phyloP scores from a whole-genome alignment of 2,888 invertebrate genomes.

The Nezara viridula region DNA sequence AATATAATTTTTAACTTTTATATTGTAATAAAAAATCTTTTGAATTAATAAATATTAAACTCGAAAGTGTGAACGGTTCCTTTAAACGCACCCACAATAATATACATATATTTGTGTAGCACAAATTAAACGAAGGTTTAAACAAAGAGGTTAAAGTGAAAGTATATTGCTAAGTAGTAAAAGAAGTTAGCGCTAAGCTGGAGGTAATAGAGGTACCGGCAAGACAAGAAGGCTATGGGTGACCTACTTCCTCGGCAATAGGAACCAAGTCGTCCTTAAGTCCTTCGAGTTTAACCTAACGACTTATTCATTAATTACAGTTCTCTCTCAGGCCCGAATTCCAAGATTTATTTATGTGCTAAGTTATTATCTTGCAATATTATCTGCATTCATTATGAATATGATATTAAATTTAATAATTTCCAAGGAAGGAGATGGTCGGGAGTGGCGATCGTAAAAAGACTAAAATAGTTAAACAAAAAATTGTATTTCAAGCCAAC shows the following conservation, averaged over 20 bases:
- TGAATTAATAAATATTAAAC: too few relatives aligned
- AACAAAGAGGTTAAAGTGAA: not conserved
- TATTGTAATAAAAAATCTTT: too few relatives aligned
- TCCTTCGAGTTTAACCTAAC: not conserved
- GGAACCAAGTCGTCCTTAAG: not conserved
- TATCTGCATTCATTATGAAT: not conserved
- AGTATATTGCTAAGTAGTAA: not conserved
- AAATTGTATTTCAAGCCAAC: too few relatives aligned
- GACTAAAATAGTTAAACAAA: too few relatives aligned
- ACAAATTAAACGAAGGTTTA: not conserved
- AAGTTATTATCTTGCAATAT: not conserved
- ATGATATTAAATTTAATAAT: not conserved
- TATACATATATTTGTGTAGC: too few relatives aligned
- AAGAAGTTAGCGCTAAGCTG: not conserved
- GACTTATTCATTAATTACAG: conserved; percentile 25
- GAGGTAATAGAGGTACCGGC: conserved; percentile 3
- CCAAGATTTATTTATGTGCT: not conserved
- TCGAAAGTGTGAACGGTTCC: too few relatives aligned
- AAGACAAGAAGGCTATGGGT: not conserved
- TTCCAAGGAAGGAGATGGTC: too few relatives aligned
- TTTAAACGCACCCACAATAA: too few relatives aligned
- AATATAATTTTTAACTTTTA: too few relatives aligned
- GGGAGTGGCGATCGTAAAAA: too few relatives aligned
- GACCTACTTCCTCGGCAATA: not conserved
- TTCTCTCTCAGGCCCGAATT: not conserved